phyloP scores from a whole-genome alignment of 1,140 invertebrate genomes.

The Fopius arisanus region DNA sequence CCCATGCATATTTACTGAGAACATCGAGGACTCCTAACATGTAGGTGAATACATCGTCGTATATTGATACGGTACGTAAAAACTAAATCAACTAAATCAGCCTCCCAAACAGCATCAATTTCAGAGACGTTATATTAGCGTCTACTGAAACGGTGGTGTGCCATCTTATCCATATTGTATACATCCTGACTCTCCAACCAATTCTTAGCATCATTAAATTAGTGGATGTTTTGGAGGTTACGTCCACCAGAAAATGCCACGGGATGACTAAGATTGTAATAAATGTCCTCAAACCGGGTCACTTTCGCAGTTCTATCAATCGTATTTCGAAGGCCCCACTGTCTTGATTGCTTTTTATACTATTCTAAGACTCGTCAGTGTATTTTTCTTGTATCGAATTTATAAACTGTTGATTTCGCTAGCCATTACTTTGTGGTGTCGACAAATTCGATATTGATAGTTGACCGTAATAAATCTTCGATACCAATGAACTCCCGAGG shows the following conservation, averaged over 20 bases:
- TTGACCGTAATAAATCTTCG: background rate
- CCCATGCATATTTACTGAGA: constrained; percentile 50
- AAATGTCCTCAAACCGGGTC: background rate
- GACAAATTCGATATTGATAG: background rate
- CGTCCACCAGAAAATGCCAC: background rate
- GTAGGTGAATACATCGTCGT: constrained; percentile 48
- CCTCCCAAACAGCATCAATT: constrained; percentile 37
- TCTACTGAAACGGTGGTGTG: background rate
- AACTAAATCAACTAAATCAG: constrained; percentile 53
- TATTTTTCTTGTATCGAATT: background rate
- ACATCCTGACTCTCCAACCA: background rate
- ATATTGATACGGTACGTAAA: constrained; percentile 40
- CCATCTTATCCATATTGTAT: background rate
- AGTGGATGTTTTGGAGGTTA: background rate
- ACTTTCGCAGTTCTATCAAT: too few species aligned
- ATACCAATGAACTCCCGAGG: background rate
- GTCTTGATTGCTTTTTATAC: background rate
- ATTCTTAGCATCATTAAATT: background rate
- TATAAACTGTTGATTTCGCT: background rate
- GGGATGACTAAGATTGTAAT: background rate
- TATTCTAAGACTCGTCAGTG: background rate
- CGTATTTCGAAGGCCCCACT: background rate
- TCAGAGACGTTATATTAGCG: background rate
- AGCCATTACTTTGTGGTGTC: background rate
- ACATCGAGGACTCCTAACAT: constrained; percentile 53